Evolutionary conservation across 2,113 vertebrate species (phyloP), one percentile per base, ranked within the genome.

Genomic region (Myrmecophaga tridactyla): DNA sequence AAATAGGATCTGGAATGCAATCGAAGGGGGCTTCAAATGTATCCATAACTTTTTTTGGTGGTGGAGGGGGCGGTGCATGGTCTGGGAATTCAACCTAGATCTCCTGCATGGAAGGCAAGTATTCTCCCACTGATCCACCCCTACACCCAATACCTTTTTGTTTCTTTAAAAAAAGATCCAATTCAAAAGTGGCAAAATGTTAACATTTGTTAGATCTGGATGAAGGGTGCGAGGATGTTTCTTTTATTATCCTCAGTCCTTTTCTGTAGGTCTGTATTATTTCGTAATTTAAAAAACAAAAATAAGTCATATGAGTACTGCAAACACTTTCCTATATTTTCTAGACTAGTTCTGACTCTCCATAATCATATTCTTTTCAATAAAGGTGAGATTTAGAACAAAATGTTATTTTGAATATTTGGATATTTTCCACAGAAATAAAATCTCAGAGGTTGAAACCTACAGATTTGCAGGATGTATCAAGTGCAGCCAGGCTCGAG

Each of bases 1-100:
- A 94, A 62, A 43, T 10, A 63, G 53, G 77, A 53, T 78, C 70
- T 84, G 90, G 51, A 90, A 77, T 56, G 18, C 95, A n/a, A 96
- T 75, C 62, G 96, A 90, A 90, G n/a, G 17, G 34, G 36, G 34
- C 7, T 85, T 80, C 56, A 73, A 67, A 56, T 62, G 46, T 41
- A 41, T 76, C 84, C 86, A 63, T 65, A 60, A 67, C 17, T n/a
- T n/a, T n/a, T n/a, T n/a, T n/a, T n/a, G n/a, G n/a, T n/a, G n/a
- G n/a, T n/a, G n/a, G n/a, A n/a, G n/a, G n/a, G n/a, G n/a, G n/a
- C n/a, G n/a, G n/a, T n/a, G n/a, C n/a, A n/a, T n/a, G n/a, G n/a
- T n/a, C n/a, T n/a, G n/a, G n/a, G n/a, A n/a, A n/a, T n/a, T n/a
- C n/a, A n/a, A n/a, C n/a, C n/a, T n/a, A n/a, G n/a, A n/a, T n/a